Percentiles rank a stretch among this genome's conserved stretches.
Evolutionary conservation across 2,797 vertebrate species (phyloP).

Genomic region (Iguana delicatissima): DNA sequence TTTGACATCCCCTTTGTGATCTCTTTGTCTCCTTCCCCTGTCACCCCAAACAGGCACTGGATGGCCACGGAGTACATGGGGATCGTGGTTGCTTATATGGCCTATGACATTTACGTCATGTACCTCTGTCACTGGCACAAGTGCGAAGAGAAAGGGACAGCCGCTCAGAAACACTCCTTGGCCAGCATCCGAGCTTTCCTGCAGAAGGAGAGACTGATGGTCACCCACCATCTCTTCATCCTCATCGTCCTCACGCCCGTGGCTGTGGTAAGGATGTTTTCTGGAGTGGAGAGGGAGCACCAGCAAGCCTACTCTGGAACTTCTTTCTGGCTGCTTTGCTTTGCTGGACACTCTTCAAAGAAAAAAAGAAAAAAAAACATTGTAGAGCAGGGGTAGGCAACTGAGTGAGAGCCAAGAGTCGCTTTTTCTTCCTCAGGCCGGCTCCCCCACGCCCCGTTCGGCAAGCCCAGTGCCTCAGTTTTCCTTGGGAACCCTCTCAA

Average conservation of each 20-base stretch:
- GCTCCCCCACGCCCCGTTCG: no score
- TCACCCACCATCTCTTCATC: conserved; percentile 93
- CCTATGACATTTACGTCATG: conserved; percentile 95
- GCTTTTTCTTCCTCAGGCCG: no score
- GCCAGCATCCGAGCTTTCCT: conserved; percentile 87
- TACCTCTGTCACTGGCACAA: conserved; percentile 96
- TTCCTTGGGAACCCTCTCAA: no score
- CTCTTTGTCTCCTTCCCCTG: background rate
- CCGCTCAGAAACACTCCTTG: conserved; percentile 83
- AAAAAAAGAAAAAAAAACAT: no score
- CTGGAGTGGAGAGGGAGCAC: no score
- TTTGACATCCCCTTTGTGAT: background rate
- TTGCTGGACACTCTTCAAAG: no score
- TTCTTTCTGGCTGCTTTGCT: background rate
- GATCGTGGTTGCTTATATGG: conserved; percentile 95
- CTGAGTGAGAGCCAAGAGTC: no score
- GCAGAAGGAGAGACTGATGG: conserved; percentile 90
- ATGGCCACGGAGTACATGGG: conserved; percentile 91
- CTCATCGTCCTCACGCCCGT: conserved; percentile 91
- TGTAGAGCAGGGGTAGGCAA: no score
- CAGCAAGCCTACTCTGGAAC: no score
- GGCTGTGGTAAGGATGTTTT: conserved; percentile 86
- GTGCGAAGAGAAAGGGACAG: conserved; percentile 82
- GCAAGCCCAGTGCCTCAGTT: no score
- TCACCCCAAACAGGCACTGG: conserved; percentile 88